Conservation (phyloP, 2,888 invertebrate genomes). For the Adineta ricciae region DNA sequence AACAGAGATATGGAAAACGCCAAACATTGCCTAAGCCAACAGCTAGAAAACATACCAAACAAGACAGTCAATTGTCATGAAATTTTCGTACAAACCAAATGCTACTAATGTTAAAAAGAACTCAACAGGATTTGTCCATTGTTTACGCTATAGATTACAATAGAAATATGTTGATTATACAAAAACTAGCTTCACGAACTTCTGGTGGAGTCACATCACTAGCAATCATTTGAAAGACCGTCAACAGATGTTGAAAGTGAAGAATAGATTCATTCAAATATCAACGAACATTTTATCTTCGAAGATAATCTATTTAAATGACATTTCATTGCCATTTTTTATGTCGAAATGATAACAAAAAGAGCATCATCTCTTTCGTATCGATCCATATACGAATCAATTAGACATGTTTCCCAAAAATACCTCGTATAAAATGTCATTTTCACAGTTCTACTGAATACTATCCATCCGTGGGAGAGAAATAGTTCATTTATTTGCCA, state of each 20-base stretch:
- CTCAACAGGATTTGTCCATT: conserved; percentile 28
- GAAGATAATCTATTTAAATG: too few species aligned
- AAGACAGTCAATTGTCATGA: not conserved
- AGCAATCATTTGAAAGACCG: not conserved
- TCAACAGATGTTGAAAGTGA: not conserved
- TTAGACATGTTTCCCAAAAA: too few species aligned
- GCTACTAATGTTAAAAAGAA: conserved; percentile 30
- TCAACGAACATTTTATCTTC: too few species aligned
- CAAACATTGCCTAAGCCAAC: conserved; percentile 73
- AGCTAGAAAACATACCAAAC: not conserved
- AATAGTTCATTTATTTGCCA: too few species aligned
- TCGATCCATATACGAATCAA: not conserved
- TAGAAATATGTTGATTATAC: not conserved
- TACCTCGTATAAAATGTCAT: too few species aligned
- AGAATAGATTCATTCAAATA: too few species aligned
- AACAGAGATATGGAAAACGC: conserved; percentile 72
- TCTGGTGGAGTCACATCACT: not conserved
- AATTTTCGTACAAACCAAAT: not conserved
- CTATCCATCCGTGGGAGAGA: too few species aligned
- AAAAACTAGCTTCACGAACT: not conserved
- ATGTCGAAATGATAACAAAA: not conserved
- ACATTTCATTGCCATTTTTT: too few species aligned
- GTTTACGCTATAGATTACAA: not conserved
- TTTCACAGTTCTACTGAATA: too few species aligned
- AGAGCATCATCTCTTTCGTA: not conserved